Conservation (phyloP, 2,797 vertebrate species). For the Sebastes alutus region DNA sequence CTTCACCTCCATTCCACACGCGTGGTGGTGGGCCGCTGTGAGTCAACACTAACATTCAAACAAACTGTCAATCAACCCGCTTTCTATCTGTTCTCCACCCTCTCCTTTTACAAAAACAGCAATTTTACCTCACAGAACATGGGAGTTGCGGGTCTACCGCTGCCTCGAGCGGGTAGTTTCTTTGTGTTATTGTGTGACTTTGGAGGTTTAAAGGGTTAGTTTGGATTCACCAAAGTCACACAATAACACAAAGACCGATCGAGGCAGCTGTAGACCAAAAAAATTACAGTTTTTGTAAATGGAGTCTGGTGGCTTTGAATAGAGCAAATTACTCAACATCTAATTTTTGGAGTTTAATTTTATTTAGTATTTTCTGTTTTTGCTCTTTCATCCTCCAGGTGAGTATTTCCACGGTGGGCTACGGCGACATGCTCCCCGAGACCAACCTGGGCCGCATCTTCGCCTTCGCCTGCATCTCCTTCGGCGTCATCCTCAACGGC, state of each 20-base stretch:
- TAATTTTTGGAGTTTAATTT: fast-evolving
- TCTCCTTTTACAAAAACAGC: too few species aligned
- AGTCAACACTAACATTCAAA: constrained; percentile 23
- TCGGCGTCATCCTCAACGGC: constrained; percentile 94
- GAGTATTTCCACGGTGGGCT: constrained; percentile 96
- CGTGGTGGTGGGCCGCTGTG: constrained; percentile 98
- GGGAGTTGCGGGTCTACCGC: too few species aligned
- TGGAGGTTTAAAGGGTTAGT: too few species aligned
- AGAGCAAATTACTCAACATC: not conserved
- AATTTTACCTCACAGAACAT: too few species aligned
- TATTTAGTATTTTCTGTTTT: not conserved
- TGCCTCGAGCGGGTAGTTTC: too few species aligned
- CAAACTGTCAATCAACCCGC: not conserved
- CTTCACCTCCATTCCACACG: constrained; percentile 94
- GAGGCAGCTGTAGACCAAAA: too few species aligned
- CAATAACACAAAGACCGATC: too few species aligned
- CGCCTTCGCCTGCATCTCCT: constrained; percentile 94
- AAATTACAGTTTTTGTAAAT: too few species aligned
- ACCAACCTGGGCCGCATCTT: constrained; percentile 92
- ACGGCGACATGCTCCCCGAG: constrained; percentile 93
- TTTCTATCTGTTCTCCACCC: too few species aligned
- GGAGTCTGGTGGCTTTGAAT: too few species aligned
- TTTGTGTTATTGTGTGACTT: too few species aligned
- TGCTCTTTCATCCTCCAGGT: constrained; percentile 76
- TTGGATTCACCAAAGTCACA: too few species aligned